Base-by-base conservation (phyloP, 2,113 vertebrate species). In the Perca flavescens region DNA sequence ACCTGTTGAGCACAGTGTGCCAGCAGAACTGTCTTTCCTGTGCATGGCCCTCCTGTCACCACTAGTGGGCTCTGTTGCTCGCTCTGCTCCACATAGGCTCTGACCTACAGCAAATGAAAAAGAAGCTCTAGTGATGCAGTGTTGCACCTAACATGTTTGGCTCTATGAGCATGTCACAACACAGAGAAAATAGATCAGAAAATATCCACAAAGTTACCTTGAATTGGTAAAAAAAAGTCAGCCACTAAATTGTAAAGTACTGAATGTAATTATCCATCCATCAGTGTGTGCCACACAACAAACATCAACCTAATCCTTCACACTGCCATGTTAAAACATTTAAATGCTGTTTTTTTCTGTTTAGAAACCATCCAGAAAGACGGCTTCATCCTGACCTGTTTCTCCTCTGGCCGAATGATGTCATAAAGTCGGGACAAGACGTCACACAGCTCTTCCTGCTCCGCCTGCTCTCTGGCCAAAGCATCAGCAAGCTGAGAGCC, bases 1-100 rank as follows among this genome's bases (percentile, higher is more conserved):
- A 95, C 96, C 92, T 95, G 93, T 64, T 79, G 88, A 88, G 94
- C 88, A 78, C 95, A 96, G 67, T 94, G 91, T 46, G 96, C 95
- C 46, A 96, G 70, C 62, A 96, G 87, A 43, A 96, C 93, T 0
- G 94, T 95, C 83, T 96, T 96, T 28, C 96, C 96, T 47, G 93
- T 93, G 85, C 95, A 96, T 0, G 95, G 93, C 1, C 93, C 92
- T 72, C 96, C 96, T 21, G 74, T 83, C 25, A 96, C 88, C 78
- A 96, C 78, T 36, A 96, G 82, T 3, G 95, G 95, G 74, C 83
- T 17, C 63, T 71, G 87, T 7, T 85, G 89, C 46, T 91, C 78
- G 0, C 80, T 84, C 73, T 91, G 88, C 60, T 85, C 53, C 53
- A 96, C 76, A 82, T 95, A 96, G 2, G 82, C 83, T 91, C 71